phyloP scores from a whole-genome alignment of 1,140 invertebrate species.

The Drosophila equinoxialis region DNA sequence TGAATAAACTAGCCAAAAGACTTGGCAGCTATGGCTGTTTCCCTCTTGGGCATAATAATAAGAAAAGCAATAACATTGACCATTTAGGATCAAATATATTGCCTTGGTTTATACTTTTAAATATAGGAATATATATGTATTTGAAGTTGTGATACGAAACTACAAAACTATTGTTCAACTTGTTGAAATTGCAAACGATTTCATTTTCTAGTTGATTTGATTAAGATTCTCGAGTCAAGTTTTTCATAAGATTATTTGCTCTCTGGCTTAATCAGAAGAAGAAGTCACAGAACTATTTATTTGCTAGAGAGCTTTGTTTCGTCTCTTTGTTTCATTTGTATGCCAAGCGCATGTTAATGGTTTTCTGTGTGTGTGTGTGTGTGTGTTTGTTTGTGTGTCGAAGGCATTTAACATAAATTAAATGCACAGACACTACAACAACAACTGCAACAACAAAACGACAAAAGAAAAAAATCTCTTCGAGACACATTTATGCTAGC shows the following conservation, averaged over 20 bases:
- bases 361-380: background rate
- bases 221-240: background rate
- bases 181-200: background rate
- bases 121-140: too few species aligned
- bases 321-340: slow-evolving; percentile 3
- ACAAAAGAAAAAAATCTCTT: slow-evolving; percentile 28
- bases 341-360: slow-evolving; percentile 46
- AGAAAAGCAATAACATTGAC: too few species aligned
- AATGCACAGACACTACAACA: slow-evolving; percentile 32
- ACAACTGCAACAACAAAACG: background rate
- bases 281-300: slow-evolving; percentile 12
- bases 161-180: background rate
- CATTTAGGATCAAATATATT: too few species aligned
- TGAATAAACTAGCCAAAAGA: too few species aligned
- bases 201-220: background rate
- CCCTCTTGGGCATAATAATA: too few species aligned
- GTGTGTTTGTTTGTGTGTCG: background rate
- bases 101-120: too few species aligned
- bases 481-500: slow-evolving; percentile 39
- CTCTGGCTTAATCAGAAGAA: slow-evolving; percentile 4
- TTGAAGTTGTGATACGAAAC: too few species aligned
- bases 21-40: too few species aligned
- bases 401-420: slow-evolving; percentile 59
- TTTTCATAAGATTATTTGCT: slow-evolving; percentile 3
- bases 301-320: background rate